Conservation (phyloP, 2,888 invertebrate genomes). For the Plutella xylostella region DNA sequence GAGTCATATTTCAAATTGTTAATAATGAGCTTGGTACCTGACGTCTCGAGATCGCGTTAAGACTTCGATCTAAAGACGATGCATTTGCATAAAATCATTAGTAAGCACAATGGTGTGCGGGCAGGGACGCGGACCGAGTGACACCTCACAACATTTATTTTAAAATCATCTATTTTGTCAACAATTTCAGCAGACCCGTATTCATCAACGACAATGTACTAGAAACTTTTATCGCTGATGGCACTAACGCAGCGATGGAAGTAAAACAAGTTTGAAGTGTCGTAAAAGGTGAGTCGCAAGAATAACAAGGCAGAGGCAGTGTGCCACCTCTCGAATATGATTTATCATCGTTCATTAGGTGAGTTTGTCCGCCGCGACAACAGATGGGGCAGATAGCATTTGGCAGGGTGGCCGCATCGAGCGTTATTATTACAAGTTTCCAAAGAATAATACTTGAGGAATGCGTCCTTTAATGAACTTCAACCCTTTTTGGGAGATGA, state of each 20-base stretch:
- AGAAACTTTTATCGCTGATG: background rate
- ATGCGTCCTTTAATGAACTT: slow-evolving; percentile 69
- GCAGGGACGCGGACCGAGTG: slow-evolving; percentile 62
- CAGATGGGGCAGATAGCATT: slow-evolving; percentile 71
- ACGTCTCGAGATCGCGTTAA: slow-evolving; percentile 68
- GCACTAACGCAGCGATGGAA: slow-evolving; percentile 29
- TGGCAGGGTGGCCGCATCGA: slow-evolving; percentile 60
- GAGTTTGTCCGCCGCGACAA: slow-evolving; percentile 70
- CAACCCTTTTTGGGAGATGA: slow-evolving; percentile 67
- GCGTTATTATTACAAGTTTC: slow-evolving; percentile 67
- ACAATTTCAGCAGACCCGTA: background rate
- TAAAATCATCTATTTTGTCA: background rate
- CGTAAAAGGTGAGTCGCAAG: slow-evolving; percentile 25
- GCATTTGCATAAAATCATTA: slow-evolving; percentile 71
- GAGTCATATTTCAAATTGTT: slow-evolving; percentile 67
- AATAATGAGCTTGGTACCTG: slow-evolving; percentile 68
- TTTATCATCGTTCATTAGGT: slow-evolving; percentile 71
- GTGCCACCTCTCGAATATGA: slow-evolving; percentile 69
- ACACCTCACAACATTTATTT: slow-evolving; percentile 41
- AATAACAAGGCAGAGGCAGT: slow-evolving; percentile 41
- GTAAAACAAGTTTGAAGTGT: slow-evolving; percentile 19
- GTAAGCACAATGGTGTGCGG: slow-evolving; percentile 68
- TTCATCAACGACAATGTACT: background rate
- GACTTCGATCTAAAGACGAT: slow-evolving; percentile 69
- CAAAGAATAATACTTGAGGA: slow-evolving; percentile 69